Evolutionary conservation across 2,888 invertebrate species (phyloP).

Genomic region (Scelioninae gen. 1): DNA sequence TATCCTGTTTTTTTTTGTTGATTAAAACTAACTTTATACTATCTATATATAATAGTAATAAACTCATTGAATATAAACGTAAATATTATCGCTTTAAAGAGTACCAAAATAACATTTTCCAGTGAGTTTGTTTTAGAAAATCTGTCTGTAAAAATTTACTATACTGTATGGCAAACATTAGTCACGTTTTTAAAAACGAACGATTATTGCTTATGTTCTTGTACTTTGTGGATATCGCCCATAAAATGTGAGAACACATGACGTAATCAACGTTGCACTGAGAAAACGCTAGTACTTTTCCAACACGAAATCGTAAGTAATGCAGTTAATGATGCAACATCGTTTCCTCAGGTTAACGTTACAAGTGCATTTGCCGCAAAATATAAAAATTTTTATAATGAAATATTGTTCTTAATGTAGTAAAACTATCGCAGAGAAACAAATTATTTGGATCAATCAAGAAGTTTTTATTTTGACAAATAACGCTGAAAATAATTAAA

Average conservation of each 20-base stretch:
- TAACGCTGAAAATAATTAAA: slow-evolving; percentile 25
- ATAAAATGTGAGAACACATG: slow-evolving; percentile 1
- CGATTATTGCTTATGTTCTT: slow-evolving; percentile 11
- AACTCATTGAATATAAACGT: not conserved
- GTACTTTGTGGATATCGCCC: not conserved
- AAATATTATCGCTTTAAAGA: slow-evolving; percentile 11
- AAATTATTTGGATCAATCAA: slow-evolving; percentile 27
- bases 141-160: slow-evolving; percentile 8
- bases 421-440: slow-evolving; percentile 32
- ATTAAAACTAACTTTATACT: slow-evolving; percentile 13
- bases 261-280: not conserved
- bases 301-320: not conserved
- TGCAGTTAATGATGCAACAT: not conserved
- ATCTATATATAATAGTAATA: slow-evolving; percentile 9
- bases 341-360: not conserved
- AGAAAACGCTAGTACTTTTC: not conserved
- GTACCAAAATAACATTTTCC: not conserved
- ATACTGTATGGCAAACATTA: slow-evolving; percentile 21
- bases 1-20: slow-evolving; percentile 4
- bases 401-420: slow-evolving; percentile 9
- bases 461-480: too few species aligned
- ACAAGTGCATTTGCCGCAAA: slow-evolving; percentile 13
- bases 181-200: not conserved
- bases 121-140: not conserved
- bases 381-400: slow-evolving; percentile 9